A percentile compares a stretch with the other conserved stretches of the same genome.
These are phyloP conservation scores for Microtus pennsylvanicus DNA, from an alignment of 2,113 vertebrate species.

Conservation along the genomic window DNA sequence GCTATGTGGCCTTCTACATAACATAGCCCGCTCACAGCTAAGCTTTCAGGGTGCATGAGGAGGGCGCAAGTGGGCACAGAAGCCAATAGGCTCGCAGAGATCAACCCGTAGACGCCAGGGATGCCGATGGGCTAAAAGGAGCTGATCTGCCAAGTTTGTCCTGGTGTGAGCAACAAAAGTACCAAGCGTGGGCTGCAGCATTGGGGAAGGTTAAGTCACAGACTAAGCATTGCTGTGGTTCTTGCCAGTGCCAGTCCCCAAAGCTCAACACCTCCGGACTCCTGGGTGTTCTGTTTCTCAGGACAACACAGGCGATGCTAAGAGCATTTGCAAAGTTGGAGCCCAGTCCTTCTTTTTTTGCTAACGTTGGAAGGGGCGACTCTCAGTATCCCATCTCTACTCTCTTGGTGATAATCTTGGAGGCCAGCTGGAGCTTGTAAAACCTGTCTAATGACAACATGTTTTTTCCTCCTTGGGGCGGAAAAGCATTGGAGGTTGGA, in stretches of 20 bases:
- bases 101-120: background rate
- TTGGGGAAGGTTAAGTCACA: background rate
- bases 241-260: background rate
- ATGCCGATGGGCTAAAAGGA: background rate
- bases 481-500: background rate
- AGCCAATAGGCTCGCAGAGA: background rate
- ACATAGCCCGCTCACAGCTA: background rate
- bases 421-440: background rate
- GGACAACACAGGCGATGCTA: background rate
- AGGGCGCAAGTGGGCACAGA: background rate
- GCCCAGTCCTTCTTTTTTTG: background rate
- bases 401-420: background rate
- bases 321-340: background rate
- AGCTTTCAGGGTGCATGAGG: background rate
- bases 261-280: background rate
- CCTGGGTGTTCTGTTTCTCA: background rate
- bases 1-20: background rate
- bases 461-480: background rate
- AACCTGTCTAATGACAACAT: constrained; percentile 12
- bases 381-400: background rate
- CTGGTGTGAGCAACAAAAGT: background rate
- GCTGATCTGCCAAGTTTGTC: background rate
- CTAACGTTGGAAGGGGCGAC: background rate
- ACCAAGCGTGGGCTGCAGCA: no score
- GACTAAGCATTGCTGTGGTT: background rate